Base-by-base conservation (phyloP, 1,140 invertebrate species). In the Caenorhabditis elegans region DNA sequence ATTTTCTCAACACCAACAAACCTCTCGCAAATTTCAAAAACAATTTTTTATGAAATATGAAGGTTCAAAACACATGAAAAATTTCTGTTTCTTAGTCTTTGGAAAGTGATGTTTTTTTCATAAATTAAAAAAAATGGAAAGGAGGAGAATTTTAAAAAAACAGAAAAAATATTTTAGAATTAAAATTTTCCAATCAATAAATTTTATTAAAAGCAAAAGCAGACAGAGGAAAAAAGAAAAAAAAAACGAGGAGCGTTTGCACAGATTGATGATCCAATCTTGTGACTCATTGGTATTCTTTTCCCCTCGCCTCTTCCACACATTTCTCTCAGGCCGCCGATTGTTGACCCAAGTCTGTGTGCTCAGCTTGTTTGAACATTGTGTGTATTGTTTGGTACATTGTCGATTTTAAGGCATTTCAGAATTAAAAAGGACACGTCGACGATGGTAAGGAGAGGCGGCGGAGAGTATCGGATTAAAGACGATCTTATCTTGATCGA, bases 251-350 rank as follows among this genome's bases (percentile, higher is more conserved):
- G 3, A 53, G 31, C n/a, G n/a, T 39, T 70, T 70, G 60, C 31
- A 70, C 60, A 70, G 60, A 39, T 36, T 70, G 31, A 70, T 70
- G 60, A 70, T 70, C 60, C 60, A 70, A 70, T 39, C 60, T 39
- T 70, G 60, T 70, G 60, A 70, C 60, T 70, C 60, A 70, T 39
- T 39, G 60, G 60, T 70, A 70, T 70, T 60, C 53, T 60, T 70
- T 70, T 39, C 34, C 26, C 34, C 53, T 60, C 31, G 8, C 8
- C 51, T 26, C 51, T 17, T 24, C 55, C 28, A 31, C 55, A 13
- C 15, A 34, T 34, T 70, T 70, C 60, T 39, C 22, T n/a, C n/a
- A n/a, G n/a, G n/a, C n/a, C n/a, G n/a, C 22, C 60, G 8, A 39
- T 70, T 70, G 60, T 70, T 70, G 60, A 70, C 60, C 31, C 31